These are phyloP conservation scores for Girardinichthys multiradiatus DNA, from an alignment of 2,113 vertebrate genomes.

Conservation along the genomic window DNA sequence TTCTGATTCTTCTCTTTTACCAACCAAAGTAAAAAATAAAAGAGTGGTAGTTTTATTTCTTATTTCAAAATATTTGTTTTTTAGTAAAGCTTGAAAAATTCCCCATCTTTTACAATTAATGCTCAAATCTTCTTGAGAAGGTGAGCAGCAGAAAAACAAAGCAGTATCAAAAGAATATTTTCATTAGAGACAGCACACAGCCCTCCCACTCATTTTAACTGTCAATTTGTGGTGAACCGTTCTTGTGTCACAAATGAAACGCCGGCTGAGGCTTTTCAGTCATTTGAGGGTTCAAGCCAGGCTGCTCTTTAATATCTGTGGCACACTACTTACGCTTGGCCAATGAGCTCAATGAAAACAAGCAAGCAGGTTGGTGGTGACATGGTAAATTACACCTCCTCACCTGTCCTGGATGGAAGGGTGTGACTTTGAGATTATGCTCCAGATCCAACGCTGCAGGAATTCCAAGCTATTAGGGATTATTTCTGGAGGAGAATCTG, in stretches of 20 bases:
- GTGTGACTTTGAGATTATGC: conserved; percentile 61
- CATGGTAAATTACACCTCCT: conserved; percentile 69
- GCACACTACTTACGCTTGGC: conserved; percentile 49
- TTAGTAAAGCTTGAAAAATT: conserved; percentile 7
- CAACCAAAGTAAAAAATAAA: no score
- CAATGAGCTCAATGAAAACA: conserved; percentile 70
- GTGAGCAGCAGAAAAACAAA: background rate
- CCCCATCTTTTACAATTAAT: background rate
- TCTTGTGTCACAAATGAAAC: conserved; percentile 57
- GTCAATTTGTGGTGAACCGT: conserved; percentile 13
- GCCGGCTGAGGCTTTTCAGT: conserved; percentile 45
- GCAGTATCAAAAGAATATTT: background rate
- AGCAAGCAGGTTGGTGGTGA: conserved; percentile 66
- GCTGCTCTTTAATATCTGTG: conserved; percentile 63
- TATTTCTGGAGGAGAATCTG: conserved; percentile 39
- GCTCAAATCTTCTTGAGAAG: background rate
- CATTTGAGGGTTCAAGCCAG: conserved; percentile 65
- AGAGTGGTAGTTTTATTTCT: background rate
- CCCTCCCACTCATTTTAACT: conserved; percentile 13
- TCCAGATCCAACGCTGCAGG: conserved; percentile 18
- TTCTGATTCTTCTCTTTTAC: no score
- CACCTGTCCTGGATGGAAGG: conserved; percentile 64
- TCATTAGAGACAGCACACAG: background rate
- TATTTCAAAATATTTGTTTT: background rate
- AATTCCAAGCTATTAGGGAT: conserved; percentile 23